phyloP scores from a whole-genome alignment of 2,888 invertebrate species.

The Cephus spinipes region DNA sequence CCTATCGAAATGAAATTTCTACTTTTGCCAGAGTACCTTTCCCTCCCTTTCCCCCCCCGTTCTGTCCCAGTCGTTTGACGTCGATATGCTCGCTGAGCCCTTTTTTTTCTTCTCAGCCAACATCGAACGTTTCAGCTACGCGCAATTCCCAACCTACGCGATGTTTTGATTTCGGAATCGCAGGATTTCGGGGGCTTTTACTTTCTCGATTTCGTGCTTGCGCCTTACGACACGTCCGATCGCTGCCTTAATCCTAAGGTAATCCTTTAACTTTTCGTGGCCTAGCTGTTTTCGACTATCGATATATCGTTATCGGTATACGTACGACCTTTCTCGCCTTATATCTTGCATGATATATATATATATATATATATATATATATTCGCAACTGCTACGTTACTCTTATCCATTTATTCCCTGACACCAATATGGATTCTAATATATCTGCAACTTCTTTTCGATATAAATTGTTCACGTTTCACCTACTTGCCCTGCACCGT shows the following conservation, averaged over 20 bases:
- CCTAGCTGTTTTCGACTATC: no score
- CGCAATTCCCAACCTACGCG: neutral
- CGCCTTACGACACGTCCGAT: neutral
- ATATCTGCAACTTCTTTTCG: neutral
- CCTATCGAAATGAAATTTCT: slow-evolving; percentile 8
- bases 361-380: no score
- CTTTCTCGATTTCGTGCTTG: slow-evolving; percentile 1
- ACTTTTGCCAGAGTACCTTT: neutral
- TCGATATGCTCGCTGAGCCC: neutral
- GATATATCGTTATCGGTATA: no score
- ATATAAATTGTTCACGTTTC: neutral
- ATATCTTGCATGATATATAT: no score
- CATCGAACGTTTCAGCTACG: neutral
- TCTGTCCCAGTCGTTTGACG: neutral
- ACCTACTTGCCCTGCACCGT: neutral
- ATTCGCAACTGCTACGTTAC: neutral
- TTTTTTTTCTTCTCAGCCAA: neutral
- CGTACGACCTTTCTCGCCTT: no score
- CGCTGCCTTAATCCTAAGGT: neutral
- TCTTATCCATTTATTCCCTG: neutral
- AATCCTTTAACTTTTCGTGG: neutral
- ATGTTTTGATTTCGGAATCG: neutral
- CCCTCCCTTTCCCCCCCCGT: neutral
- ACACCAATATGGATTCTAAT: neutral
- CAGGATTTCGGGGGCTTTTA: neutral